Base-by-base conservation (phyloP, 2,888 invertebrate species). In the Arrhopalites spinosus region DNA sequence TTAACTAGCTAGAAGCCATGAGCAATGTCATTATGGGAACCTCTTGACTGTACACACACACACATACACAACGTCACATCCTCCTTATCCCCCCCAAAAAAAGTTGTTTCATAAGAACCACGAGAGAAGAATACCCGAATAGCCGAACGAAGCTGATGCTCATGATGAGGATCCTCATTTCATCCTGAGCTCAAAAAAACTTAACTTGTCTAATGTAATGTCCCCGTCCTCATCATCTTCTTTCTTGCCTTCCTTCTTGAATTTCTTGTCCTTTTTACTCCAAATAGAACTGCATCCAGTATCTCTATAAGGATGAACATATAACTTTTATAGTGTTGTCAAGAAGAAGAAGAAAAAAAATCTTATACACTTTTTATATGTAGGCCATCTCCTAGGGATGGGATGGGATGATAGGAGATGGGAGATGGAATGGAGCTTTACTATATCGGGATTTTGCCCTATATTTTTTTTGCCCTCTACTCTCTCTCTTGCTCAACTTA, bases 401-500 rank as follows among this genome's bases (percentile, higher is more conserved):
- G n/a, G n/a, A n/a, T n/a, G n/a, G n/a, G n/a, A n/a, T n/a, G n/a
- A n/a, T n/a, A n/a, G n/a, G n/a, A n/a, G n/a, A n/a, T n/a, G n/a
- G n/a, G n/a, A n/a, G n/a, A n/a, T n/a, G n/a, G n/a, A n/a, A n/a
- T n/a, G n/a, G n/a, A n/a, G n/a, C n/a, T n/a, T n/a, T n/a, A n/a
- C n/a, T n/a, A n/a, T n/a, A 13, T 59, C 59, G 25, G 59, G 59
- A 7, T 59, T 50, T 59, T 59, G 59, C 23, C 59, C 59, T 59
- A 59, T 59, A 59, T 59, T 59, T 59, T 25, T 15, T 50, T n/a
- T 50, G 2, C n/a, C 2, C 17, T 50, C 23, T 23, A n/a, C 23
- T 23, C 25, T 23, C 59, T 23, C 59, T 23, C 47, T 47, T 47
- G 67, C 67, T 68, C 67, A 47, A 47, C 67, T 68, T 68, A 47